Evolutionary conservation across 1,140 invertebrate species (phyloP), one percentile per base, ranked within the genome.

Genomic region (Panulirus ornatus): DNA sequence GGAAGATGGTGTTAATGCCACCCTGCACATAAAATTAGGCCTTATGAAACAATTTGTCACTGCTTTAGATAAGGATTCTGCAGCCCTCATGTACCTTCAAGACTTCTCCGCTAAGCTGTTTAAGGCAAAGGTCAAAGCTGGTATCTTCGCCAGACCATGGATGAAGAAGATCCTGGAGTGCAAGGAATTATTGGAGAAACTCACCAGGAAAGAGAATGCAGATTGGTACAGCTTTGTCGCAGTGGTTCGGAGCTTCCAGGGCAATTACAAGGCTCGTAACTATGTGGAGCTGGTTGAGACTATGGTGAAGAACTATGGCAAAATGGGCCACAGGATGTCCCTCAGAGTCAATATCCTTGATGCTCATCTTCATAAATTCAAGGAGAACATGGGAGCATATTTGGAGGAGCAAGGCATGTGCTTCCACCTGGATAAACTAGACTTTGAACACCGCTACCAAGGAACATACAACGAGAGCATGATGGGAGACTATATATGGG

Each of bases 401-500:
- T 76, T 22, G 36, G 38, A 76, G 73, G 73, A 40, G 27, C 73
- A 42, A 76, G 73, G 73, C 38, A 42, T 14, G 5, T 11, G 73
- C 38, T 76, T 40, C 73, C 73, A 76, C 38, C 73, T 38, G 73
- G 73, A 76, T 76, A 16, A 38, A 76, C 38, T 42, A 36, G 38
- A 76, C 73, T 76, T 76, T 76, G 73, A 76, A 76, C 34, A 36
- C 73, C 73, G 38, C 11, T 76, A 76, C 73, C 73, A 42, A 76
- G 73, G 73, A 42, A 30, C 11, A 44, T 81, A 58, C 51, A 81
- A 81, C 44, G 44, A 81, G 14, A 81, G 27, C 47, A 54, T 81
- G 78, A 81, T 81, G n/a, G 44, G 5, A 47, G 44, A n/a, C n/a
- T n/a, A n/a, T n/a, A n/a, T n/a, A n/a, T n/a, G n/a, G n/a, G n/a